A percentile compares a stretch with the other conserved stretches of the same genome.
phyloP scores from a whole-genome alignment of 2,113 vertebrate genomes.

The Gymnorhina tibicen region DNA sequence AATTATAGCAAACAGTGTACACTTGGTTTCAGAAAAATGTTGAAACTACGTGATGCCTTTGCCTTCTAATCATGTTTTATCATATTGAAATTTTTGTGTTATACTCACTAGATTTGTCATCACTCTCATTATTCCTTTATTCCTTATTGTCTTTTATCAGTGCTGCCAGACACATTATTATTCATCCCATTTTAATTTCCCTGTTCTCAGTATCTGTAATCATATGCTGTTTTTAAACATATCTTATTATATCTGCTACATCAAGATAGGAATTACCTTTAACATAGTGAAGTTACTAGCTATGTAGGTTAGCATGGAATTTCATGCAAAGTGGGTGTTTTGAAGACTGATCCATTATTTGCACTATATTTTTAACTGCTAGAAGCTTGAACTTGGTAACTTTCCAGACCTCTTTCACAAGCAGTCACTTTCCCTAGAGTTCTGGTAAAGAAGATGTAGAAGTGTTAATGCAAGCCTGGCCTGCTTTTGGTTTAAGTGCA shows the following conservation, averaged over 20 bases:
- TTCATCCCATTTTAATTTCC: not conserved
- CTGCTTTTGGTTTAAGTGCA: not conserved
- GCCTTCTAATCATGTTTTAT: not conserved
- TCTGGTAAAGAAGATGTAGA: not conserved
- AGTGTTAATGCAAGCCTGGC: not conserved
- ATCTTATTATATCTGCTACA: not conserved
- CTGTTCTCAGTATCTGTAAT: not conserved
- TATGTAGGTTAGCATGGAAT: not conserved
- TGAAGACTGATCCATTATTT: not conserved
- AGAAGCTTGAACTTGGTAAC: not conserved
- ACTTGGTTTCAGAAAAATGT: not conserved
- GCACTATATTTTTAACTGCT: not conserved
- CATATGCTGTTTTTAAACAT: not conserved
- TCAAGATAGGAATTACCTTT: not conserved
- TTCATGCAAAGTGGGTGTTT: not conserved
- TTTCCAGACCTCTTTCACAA: conserved; percentile 11
- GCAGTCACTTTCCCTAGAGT: not conserved
- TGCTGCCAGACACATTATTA: not conserved
- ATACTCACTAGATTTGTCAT: not conserved
- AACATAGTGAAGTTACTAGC: not conserved
- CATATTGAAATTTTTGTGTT: not conserved
- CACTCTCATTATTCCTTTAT: not conserved
- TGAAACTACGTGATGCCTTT: not conserved
- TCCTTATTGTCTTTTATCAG: not conserved
- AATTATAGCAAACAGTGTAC: not conserved